Conservation (phyloP, 2,797 vertebrate genomes). For the Aeoliscus strigatus region DNA sequence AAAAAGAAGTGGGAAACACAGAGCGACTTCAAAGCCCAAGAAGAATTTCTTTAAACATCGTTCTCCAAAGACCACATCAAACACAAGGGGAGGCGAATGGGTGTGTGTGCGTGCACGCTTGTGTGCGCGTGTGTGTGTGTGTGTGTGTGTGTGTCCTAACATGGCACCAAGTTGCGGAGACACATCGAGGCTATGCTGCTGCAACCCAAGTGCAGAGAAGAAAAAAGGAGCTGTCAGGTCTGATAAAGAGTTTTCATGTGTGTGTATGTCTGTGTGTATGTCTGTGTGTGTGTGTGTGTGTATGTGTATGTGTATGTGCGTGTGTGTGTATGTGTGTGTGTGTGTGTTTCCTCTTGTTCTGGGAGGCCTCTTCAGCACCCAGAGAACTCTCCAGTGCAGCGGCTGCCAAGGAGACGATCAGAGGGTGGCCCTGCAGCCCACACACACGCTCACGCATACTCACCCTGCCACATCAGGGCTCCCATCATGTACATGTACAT, state of each 20-base stretch:
- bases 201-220: constrained; percentile 38
- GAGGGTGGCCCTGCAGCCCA: constrained; percentile 69
- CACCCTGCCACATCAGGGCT: constrained; percentile 52
- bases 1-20: constrained; percentile 57
- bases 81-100: constrained; percentile 43
- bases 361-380: constrained; percentile 60
- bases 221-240: constrained; percentile 65
- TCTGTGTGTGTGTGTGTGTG: constrained; percentile 26
- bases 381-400: constrained; percentile 61
- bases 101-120: constrained; percentile 18
- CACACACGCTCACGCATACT: constrained; percentile 68
- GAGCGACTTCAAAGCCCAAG: constrained; percentile 70
- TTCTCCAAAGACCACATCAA: constrained; percentile 79
- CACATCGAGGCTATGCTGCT: constrained; percentile 56
- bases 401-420: constrained; percentile 70
- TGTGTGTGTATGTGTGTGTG: constrained; percentile 38
- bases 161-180: constrained; percentile 43
- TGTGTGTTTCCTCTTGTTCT: constrained; percentile 54
- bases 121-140: constrained; percentile 11
- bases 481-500: constrained; percentile 22
- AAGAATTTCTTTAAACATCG: constrained; percentile 72
- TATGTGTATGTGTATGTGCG: constrained; percentile 33
- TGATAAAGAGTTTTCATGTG: constrained; percentile 61
- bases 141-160: constrained; percentile 33
- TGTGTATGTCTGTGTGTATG: too few species aligned